Percentiles rank a stretch among this genome's conserved stretches.
Conservation (phyloP, 2,888 invertebrate species). For the Chrysopilus asiliformis region DNA sequence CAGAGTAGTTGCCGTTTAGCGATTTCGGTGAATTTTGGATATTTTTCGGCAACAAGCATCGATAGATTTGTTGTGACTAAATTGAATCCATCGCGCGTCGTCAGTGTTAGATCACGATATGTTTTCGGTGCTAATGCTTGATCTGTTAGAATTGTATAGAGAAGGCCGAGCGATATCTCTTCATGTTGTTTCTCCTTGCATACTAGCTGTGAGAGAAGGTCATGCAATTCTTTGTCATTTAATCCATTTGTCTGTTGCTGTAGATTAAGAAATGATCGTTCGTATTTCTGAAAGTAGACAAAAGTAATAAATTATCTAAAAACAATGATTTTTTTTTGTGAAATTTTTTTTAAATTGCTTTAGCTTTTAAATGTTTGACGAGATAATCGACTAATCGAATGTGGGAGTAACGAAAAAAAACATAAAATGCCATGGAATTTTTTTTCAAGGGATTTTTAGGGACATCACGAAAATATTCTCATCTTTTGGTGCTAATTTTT, state of each 20-base stretch:
- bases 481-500: too few species aligned
- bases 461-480: too few species aligned
- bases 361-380: background rate
- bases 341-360: too few species aligned
- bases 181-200: slow-evolving; percentile 80
- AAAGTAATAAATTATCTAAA: slow-evolving; percentile 8
- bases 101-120: slow-evolving; percentile 81
- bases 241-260: slow-evolving; percentile 67
- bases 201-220: slow-evolving; percentile 77
- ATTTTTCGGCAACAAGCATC: slow-evolving; percentile 77
- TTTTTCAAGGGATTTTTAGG: background rate
- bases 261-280: slow-evolving; percentile 66
- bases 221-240: slow-evolving; percentile 89
- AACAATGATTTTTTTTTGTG: slow-evolving; percentile 3
- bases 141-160: slow-evolving; percentile 80
- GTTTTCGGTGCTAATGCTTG: slow-evolving; percentile 68
- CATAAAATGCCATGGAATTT: background rate
- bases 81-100: slow-evolving; percentile 78
- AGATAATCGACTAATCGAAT: too few species aligned
- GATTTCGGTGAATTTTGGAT: slow-evolving; percentile 70
- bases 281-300: slow-evolving; percentile 65
- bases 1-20: slow-evolving; percentile 75
- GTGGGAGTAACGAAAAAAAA: too few species aligned
- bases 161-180: slow-evolving; percentile 81
- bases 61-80: slow-evolving; percentile 69